Evolutionary conservation across 2,113 vertebrate species (phyloP), one percentile per base, ranked within the genome.

Genomic region (Bubo bubo): DNA sequence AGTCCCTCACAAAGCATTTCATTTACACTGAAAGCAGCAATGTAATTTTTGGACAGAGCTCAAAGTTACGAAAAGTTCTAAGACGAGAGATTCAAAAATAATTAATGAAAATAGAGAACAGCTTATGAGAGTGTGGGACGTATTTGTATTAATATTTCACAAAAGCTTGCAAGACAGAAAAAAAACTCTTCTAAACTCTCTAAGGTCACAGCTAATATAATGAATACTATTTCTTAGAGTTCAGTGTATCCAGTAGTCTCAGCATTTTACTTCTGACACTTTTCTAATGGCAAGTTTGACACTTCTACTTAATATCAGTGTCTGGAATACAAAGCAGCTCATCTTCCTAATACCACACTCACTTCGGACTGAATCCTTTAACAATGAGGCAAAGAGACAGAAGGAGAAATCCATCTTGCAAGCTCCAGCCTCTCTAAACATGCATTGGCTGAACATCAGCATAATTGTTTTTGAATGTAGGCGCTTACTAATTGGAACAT

Each of bases 401-500:
- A 70, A 76, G 96, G 94, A 97, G 95, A 88, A 91, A 97, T 96
- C 95, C 96, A 95, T 97, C 96, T 95, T 59, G 45, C 70, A 30
- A 74, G 95, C 89, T 85, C 71, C 87, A 82, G 89, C 92, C 95
- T 95, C 97, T 97, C 97, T 64, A 95, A 95, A 95, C 96, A 95
- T 66, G 93, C 96, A 96, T 53, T 95, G 97, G 92, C 47, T 89
- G 90, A 83, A 71, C 91, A 67, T 90, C 97, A 97, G 97, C 97
- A 94, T 97, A 97, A 98, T 97, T 97, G 97, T 97, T 98, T 97
- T 91, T 96, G 97, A 97, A 97, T 96, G 97, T 45, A 94, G 97
- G 94, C 95, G 66, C 97, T 97, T 97, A 96, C 97, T 97, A 97
- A 97, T 97, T 98, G 97, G 97, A 93, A 97, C 97, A 98, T 98